Evolutionary conservation across 1,140 invertebrate species (phyloP).

Genomic region (Portunus trituberculatus): DNA sequence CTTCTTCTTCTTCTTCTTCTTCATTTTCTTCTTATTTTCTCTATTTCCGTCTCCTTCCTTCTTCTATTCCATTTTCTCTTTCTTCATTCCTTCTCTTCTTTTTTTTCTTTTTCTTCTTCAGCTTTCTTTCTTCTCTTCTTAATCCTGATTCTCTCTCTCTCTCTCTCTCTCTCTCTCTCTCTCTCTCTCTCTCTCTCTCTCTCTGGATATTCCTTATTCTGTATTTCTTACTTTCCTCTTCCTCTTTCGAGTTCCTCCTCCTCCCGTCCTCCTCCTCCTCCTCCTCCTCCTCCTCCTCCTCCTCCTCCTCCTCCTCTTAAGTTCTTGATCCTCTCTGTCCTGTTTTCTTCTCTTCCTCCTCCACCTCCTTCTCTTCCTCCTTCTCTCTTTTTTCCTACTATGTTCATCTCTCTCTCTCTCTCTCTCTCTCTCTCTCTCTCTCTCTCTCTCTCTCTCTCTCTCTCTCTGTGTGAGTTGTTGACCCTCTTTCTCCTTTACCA

Average conservation of each 20-base stretch:
- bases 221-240: too few species aligned
- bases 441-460: slow-evolving; percentile 44
- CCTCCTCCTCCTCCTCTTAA: background rate
- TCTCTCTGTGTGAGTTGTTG: background rate
- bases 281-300: slow-evolving; percentile 41
- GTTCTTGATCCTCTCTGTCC: background rate
- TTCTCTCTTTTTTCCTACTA: slow-evolving; percentile 4
- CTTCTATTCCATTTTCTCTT: background rate
- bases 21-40: background rate
- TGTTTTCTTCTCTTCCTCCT: background rate
- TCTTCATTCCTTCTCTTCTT: too few species aligned
- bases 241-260: background rate
- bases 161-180: background rate
- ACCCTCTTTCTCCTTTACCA: slow-evolving; percentile 24
- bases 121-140: background rate
- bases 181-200: background rate
- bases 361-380: background rate
- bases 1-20: background rate
- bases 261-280: background rate
- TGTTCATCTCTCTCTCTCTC: background rate
- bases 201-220: background rate
- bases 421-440: slow-evolving; percentile 42
- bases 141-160: background rate
- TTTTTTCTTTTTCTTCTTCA: background rate
- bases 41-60: background rate